phyloP scores from a whole-genome alignment of 2,888 invertebrate genomes.

The Volucella inflata region DNA sequence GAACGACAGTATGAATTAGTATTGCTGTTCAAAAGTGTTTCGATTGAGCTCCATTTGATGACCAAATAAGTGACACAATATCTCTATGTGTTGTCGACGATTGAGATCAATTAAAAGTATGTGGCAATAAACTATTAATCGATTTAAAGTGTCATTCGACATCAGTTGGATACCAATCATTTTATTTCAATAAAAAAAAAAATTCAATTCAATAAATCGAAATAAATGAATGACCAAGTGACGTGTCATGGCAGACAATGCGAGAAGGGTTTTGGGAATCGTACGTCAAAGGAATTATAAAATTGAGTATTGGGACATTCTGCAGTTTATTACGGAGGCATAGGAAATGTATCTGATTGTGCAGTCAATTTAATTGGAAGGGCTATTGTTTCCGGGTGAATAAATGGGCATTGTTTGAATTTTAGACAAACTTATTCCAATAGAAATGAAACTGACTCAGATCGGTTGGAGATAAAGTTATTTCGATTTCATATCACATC shows the following conservation, averaged over 20 bases:
- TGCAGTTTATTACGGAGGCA: not conserved
- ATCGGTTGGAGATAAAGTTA: too few relatives aligned
- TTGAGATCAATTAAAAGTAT: conserved; percentile 67
- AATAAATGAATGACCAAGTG: conserved; percentile 41
- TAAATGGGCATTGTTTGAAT: conserved; percentile 24
- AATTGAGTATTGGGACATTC: not conserved
- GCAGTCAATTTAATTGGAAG: not conserved
- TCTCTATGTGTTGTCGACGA: conserved; percentile 45
- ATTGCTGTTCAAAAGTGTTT: not conserved
- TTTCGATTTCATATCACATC: too few relatives aligned
- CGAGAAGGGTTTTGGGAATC: not conserved
- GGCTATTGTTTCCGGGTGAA: conserved; percentile 31
- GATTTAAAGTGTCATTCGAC: conserved; percentile 63
- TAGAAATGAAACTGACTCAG: too few relatives aligned
- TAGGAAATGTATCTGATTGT: conserved; percentile 8
- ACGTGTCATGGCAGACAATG: conserved; percentile 27
- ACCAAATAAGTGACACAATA: not conserved
- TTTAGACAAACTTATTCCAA: too few relatives aligned
- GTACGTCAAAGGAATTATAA: conserved; percentile 9
- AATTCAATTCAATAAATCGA: conserved; percentile 46
- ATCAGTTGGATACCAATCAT: conserved; percentile 42
- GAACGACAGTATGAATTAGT: not conserved
- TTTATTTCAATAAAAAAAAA: conserved; percentile 47
- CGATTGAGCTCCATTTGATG: not conserved
- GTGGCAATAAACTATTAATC: conserved; percentile 61